These are phyloP conservation scores for Silurus glanis DNA, from an alignment of 2,113 vertebrate species.

Conservation along the genomic window DNA sequence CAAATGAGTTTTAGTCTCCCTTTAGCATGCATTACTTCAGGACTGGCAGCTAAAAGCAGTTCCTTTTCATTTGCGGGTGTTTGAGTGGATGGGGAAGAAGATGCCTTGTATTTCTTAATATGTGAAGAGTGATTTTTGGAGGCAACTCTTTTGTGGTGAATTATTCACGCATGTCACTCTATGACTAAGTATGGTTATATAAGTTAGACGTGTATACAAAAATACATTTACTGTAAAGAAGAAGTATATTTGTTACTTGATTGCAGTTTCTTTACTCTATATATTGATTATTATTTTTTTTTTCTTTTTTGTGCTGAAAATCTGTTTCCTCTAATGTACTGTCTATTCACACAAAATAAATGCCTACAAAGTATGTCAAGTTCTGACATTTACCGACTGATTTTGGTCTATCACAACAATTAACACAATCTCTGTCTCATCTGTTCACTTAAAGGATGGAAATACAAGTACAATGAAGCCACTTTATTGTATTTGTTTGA, in stretches of 20 bases:
- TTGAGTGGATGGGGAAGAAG: background rate
- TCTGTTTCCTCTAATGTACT: background rate
- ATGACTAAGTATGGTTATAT: background rate
- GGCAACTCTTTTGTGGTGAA: background rate
- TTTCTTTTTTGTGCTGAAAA: background rate
- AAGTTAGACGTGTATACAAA: background rate
- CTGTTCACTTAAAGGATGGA: background rate
- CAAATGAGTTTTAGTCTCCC: background rate
- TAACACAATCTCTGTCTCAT: background rate
- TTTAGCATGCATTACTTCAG: background rate
- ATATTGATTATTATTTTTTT: background rate
- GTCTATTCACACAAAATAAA: background rate
- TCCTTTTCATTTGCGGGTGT: background rate
- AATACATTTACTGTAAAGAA: background rate
- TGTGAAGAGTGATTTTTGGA: background rate
- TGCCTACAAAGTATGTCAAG: background rate
- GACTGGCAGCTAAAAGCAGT: slow-evolving; percentile 9
- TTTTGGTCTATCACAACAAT: background rate
- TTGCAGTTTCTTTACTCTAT: background rate
- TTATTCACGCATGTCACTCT: background rate
- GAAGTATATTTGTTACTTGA: background rate
- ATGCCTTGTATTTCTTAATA: background rate
- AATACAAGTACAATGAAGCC: background rate
- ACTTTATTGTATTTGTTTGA: background rate
- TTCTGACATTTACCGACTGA: background rate